Evolutionary conservation across 2,113 vertebrate species (phyloP).

Genomic region (Nipponia nippon): DNA sequence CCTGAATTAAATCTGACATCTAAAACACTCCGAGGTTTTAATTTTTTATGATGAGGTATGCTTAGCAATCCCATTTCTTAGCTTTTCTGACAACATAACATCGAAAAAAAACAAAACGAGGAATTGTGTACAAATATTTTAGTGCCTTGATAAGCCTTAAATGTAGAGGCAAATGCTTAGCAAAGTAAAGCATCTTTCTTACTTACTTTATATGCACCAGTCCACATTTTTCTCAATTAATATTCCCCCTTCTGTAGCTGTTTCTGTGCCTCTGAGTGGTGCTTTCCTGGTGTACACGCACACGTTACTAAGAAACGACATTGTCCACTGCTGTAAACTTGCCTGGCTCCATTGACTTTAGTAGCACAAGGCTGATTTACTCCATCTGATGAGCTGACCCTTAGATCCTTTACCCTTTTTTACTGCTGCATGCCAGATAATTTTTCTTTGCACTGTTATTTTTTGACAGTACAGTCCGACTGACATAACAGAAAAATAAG

Average conservation of each 20-base stretch:
- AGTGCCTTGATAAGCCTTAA: background rate
- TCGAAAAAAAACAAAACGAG: background rate
- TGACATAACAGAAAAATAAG: background rate
- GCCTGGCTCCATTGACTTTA: background rate
- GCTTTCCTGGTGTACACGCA: background rate
- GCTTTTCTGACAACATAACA: background rate
- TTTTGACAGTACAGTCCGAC: background rate
- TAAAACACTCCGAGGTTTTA: background rate
- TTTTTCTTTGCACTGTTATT: background rate
- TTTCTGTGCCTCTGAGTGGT: background rate
- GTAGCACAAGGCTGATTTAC: background rate
- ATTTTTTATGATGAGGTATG: background rate
- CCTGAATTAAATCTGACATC: background rate
- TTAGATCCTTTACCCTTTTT: background rate
- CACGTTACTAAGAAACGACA: background rate
- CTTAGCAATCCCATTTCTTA: background rate
- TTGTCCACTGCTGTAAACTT: background rate
- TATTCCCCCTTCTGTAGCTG: background rate
- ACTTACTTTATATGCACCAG: background rate
- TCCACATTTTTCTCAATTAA: background rate
- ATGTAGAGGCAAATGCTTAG: background rate
- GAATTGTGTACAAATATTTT: background rate
- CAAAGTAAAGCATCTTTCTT: background rate
- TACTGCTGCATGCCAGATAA: background rate
- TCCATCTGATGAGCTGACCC: background rate